Conservation (phyloP, 2,888 invertebrate species). For the Lysandra bellargus region DNA sequence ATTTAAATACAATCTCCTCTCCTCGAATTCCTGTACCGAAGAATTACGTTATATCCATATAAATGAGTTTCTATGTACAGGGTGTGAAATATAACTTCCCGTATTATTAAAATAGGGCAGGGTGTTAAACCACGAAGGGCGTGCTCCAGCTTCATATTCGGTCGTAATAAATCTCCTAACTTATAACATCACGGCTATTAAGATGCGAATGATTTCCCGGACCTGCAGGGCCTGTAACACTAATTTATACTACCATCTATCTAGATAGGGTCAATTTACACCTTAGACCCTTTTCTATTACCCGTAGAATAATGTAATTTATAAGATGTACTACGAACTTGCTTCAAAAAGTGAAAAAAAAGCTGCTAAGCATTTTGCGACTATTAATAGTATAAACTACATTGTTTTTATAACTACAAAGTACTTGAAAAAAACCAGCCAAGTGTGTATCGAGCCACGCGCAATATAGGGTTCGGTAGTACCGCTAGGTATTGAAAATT, state of each 20-base stretch:
- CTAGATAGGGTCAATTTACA: conserved; percentile 10
- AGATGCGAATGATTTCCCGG: conserved; percentile 47
- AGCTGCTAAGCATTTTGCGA: too few relatives aligned
- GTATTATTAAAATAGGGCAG: conserved; percentile 43
- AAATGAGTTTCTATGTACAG: conserved; percentile 29
- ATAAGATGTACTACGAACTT: background rate
- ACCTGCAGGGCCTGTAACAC: conserved; percentile 25
- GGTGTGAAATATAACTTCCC: conserved; percentile 36
- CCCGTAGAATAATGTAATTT: background rate
- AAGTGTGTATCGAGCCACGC: too few relatives aligned
- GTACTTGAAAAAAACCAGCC: too few relatives aligned
- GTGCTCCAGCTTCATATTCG: conserved; percentile 46
- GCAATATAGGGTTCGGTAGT: too few relatives aligned
- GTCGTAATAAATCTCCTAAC: conserved; percentile 46
- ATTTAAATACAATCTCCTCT: conserved; percentile 29
- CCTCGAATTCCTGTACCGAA: conserved; percentile 23
- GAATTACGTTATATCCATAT: conserved; percentile 26
- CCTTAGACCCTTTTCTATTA: background rate
- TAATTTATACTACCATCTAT: conserved; percentile 27
- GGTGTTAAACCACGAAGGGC: conserved; percentile 43
- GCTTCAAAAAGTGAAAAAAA: too few relatives aligned
- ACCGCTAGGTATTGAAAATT: too few relatives aligned
- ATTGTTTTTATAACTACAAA: too few relatives aligned
- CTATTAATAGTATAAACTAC: too few relatives aligned
- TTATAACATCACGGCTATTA: conserved; percentile 47